Percentiles rank a stretch among this genome's conserved stretches.
phyloP scores from a whole-genome alignment of 2,797 vertebrate species.

The Eospalax fontanierii region DNA sequence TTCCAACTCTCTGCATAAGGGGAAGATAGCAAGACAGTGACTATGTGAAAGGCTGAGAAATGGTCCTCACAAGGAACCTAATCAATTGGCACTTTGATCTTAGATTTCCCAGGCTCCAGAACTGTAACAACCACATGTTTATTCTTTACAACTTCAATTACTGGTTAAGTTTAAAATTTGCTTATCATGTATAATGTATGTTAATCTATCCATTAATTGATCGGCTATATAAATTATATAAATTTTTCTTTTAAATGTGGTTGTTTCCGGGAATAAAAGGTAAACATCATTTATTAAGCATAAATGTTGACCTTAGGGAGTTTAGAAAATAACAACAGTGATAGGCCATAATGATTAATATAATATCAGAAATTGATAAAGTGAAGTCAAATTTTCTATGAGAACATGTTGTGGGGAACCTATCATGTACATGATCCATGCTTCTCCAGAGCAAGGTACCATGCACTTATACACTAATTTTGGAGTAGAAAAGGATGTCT shows the following conservation, averaged over 20 bases:
- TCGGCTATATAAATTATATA: not conserved
- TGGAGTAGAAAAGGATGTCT: not conserved
- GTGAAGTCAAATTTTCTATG: not conserved
- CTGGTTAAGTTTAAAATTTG: not conserved
- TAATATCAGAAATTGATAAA: not conserved
- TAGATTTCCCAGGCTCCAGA: not conserved
- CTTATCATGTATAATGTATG: not conserved
- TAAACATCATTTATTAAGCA: not conserved
- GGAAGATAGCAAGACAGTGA: not conserved
- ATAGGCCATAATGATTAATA: not conserved
- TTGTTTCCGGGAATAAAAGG: not conserved
- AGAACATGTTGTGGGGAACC: not conserved
- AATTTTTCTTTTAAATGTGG: not conserved
- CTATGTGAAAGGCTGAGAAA: not conserved
- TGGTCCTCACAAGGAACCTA: not conserved
- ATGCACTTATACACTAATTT: not conserved
- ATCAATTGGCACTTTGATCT: not conserved
- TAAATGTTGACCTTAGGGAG: not conserved
- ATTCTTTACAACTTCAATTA: not conserved
- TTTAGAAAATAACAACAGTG: not conserved
- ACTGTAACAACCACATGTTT: not conserved
- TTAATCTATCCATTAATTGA: not conserved
- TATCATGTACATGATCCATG: not conserved
- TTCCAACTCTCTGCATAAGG: not conserved
- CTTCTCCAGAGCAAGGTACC: not conserved